Evolutionary conservation across 2,888 invertebrate species (phyloP).

Genomic region (Globia sparganii): DNA sequence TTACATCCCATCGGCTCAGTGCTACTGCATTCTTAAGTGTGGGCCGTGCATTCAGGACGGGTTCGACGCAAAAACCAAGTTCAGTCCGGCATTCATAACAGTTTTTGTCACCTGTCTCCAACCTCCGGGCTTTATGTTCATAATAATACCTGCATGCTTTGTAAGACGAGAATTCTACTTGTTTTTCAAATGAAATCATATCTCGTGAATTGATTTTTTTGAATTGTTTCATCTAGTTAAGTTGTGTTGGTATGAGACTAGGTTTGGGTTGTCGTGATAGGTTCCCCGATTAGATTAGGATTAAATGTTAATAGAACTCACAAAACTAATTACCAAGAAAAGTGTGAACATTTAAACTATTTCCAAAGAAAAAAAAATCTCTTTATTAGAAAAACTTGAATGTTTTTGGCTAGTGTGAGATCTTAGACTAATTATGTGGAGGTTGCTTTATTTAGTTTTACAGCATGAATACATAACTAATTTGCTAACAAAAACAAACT

Average conservation of each 20-base stretch:
- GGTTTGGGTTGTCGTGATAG: background rate
- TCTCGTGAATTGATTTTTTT: constrained; percentile 41
- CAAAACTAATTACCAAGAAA: background rate
- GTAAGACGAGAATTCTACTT: constrained; percentile 70
- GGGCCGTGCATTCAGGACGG: constrained; percentile 79
- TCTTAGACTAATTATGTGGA: background rate
- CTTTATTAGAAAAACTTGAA: too few species aligned
- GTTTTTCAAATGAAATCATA: constrained; percentile 67
- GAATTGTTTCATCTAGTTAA: constrained; percentile 27
- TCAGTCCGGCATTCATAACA: constrained; percentile 83
- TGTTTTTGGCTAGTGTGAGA: background rate
- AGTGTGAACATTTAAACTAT: background rate
- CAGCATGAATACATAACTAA: background rate
- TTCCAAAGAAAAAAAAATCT: background rate
- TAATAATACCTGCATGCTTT: constrained; percentile 74
- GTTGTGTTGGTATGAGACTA: constrained; percentile 5
- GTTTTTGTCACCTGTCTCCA: constrained; percentile 85
- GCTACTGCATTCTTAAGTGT: constrained; percentile 80
- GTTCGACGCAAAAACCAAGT: constrained; percentile 83
- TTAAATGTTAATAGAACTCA: background rate
- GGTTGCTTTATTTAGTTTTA: background rate
- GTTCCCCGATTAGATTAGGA: background rate
- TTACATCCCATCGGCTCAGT: constrained; percentile 67
- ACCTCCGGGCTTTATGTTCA: constrained; percentile 76
- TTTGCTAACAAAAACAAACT: constrained; percentile 5